Conservation (phyloP, 2,888 invertebrate species). For the Drosophila atroscutellata region DNA sequence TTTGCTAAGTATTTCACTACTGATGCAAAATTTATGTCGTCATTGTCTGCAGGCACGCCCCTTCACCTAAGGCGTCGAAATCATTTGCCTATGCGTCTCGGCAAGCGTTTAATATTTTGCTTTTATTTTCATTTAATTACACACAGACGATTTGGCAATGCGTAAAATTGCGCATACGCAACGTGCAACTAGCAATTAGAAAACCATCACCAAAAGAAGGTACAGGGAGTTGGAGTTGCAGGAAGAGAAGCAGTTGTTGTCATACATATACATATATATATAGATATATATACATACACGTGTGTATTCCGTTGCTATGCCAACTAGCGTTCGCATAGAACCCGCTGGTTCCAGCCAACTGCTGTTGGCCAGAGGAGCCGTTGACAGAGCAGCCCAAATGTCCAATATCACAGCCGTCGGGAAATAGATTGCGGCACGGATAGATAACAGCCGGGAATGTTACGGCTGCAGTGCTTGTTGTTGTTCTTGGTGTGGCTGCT, state of each 20-base stretch:
- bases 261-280: neutral
- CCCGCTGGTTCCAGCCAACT: constrained; percentile 11
- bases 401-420: constrained; percentile 81
- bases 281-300: constrained; percentile 63
- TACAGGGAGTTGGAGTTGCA: neutral
- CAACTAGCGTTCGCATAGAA: constrained; percentile 40
- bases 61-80: constrained; percentile 16
- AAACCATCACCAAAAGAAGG: constrained; percentile 35
- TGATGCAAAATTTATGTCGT: constrained; percentile 73
- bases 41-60: constrained; percentile 57
- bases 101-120: constrained; percentile 25
- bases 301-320: constrained; percentile 65
- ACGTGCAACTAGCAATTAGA: constrained; percentile 54
- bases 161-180: constrained; percentile 68
- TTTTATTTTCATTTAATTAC: constrained; percentile 30
- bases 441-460: constrained; percentile 69
- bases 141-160: constrained; percentile 40
- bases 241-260: neutral
- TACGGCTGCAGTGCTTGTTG: constrained; percentile 13
- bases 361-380: constrained; percentile 27
- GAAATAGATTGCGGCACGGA: constrained; percentile 82
- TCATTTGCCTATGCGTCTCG: constrained; percentile 47
- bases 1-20: constrained; percentile 59
- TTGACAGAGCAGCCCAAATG: constrained; percentile 62
- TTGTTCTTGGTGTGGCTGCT: constrained; percentile 12